phyloP scores from a whole-genome alignment of 2,797 vertebrate species.

The Thaleichthys pacificus region DNA sequence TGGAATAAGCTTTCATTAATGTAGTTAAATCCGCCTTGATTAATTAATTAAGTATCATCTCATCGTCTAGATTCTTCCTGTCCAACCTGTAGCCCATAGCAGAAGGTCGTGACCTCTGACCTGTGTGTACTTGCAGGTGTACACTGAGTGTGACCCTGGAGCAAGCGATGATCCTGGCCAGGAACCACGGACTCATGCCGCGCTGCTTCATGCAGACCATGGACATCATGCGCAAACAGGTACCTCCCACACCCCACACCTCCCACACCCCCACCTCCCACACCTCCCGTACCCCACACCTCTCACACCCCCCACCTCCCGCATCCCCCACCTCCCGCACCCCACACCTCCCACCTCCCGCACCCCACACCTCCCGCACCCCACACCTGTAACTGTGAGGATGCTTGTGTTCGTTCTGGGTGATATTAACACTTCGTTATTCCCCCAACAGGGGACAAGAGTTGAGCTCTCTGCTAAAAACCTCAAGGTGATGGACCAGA shows the following conservation, averaged over 20 bases:
- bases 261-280: background rate
- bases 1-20: background rate
- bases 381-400: too few relatives aligned
- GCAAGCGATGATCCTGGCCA: conserved; percentile 88
- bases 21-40: background rate
- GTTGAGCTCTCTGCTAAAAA: conserved; percentile 98
- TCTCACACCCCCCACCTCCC: too few relatives aligned
- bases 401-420: too few relatives aligned
- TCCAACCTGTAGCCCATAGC: too few relatives aligned
- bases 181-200: conserved; percentile 92
- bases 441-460: conserved; percentile 84
- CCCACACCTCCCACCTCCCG: too few relatives aligned
- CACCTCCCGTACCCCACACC: too few relatives aligned
- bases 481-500: conserved; percentile 95
- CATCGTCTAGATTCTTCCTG: too few relatives aligned
- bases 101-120: conserved; percentile 1
- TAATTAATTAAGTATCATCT: too few relatives aligned
- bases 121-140: conserved; percentile 72
- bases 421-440: background rate
- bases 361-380: too few relatives aligned
- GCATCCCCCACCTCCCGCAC: too few relatives aligned
- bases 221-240: conserved; percentile 99
- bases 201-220: conserved; percentile 98
- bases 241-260: conserved; percentile 45
- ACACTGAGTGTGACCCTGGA: conserved; percentile 92